A percentile compares a stretch with the other conserved stretches of the same genome.
These are phyloP conservation scores for Pardalotus punctatus DNA, from an alignment of 2,113 vertebrate genomes.

Conservation along the genomic window DNA sequence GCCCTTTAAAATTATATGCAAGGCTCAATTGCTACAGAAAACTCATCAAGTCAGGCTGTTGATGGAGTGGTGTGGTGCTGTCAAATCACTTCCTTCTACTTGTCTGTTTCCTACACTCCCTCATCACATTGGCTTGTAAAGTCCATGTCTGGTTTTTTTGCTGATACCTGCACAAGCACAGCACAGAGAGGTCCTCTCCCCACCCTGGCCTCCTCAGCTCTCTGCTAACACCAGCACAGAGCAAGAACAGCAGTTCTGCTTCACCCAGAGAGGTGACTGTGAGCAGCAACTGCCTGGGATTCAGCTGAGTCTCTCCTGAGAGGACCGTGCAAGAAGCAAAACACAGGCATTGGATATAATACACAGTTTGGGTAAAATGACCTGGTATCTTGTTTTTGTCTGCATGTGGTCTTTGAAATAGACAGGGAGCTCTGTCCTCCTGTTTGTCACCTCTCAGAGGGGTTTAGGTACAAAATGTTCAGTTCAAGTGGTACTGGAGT, in stretches of 20 bases:
- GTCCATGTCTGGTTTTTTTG: accelerated
- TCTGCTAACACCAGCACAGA: neutral
- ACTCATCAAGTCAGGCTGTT: neutral
- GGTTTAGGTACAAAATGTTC: neutral
- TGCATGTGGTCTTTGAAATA: neutral
- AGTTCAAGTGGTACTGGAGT: neutral
- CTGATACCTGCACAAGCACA: neutral
- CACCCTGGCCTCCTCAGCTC: no score
- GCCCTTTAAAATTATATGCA: neutral
- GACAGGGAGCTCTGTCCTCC: neutral
- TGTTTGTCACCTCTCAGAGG: neutral
- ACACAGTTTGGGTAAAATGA: neutral
- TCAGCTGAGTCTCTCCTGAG: neutral
- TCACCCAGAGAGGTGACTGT: accelerated
- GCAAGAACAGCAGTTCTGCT: neutral
- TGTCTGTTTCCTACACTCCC: neutral
- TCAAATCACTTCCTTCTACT: neutral
- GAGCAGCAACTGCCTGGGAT: neutral
- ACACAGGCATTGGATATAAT: neutral
- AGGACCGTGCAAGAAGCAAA: neutral
- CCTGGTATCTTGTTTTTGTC: neutral
- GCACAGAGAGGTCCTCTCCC: neutral
- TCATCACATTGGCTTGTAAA: neutral
- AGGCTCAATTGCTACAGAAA: neutral
- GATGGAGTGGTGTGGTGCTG: no score